These are phyloP conservation scores for Stenotaenia linearis DNA, from an alignment of 2,888 invertebrate species.

Conservation along the genomic window DNA sequence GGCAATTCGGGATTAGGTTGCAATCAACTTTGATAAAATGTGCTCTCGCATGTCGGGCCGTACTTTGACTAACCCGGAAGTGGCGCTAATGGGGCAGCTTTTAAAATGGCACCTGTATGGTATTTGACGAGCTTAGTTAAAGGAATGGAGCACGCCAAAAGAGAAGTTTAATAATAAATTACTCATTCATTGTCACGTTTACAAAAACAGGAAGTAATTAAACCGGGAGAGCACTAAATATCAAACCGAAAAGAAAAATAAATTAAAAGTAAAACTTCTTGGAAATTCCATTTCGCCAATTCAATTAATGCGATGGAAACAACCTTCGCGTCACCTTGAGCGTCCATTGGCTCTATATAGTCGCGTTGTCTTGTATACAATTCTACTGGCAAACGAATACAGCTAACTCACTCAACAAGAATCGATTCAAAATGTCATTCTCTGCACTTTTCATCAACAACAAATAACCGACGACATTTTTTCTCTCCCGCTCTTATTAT, in stretches of 20 bases:
- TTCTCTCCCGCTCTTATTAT: neutral
- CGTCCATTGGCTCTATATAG: neutral
- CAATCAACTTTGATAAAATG: constrained; percentile 26
- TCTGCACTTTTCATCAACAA: neutral
- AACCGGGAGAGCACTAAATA: neutral
- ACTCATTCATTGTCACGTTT: constrained; percentile 24
- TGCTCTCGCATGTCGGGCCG: constrained; percentile 1
- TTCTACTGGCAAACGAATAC: neutral
- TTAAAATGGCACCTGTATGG: constrained; percentile 17
- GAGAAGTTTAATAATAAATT: constrained; percentile 15
- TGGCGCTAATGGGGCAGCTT: constrained; percentile 14
- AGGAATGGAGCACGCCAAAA: neutral
- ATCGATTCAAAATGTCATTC: constrained; percentile 1
- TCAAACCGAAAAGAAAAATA: neutral
- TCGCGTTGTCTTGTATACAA: neutral
- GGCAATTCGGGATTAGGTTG: constrained; percentile 6
- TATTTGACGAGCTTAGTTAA: constrained; percentile 8
- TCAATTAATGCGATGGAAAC: neutral
- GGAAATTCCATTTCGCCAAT: neutral
- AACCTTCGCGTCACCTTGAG: neutral
- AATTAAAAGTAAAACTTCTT: neutral
- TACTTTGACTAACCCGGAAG: constrained; percentile 6
- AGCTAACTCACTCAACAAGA: neutral
- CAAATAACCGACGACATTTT: neutral
- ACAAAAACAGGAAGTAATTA: constrained; percentile 26